These are phyloP conservation scores for Papilio polyxenes DNA, from an alignment of 1,140 invertebrate genomes.

Conservation along the genomic window DNA sequence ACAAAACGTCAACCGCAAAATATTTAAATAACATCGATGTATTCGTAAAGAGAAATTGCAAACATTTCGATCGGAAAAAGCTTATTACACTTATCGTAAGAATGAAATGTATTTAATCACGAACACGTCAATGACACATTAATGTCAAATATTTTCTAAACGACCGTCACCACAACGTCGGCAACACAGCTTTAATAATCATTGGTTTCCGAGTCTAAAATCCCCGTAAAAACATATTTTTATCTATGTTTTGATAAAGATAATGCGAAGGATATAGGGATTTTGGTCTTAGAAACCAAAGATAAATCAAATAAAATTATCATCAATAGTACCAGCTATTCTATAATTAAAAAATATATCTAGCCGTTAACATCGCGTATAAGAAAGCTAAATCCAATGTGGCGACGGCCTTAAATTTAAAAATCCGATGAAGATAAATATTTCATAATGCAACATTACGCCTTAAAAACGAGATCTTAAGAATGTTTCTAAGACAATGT, in stretches of 20 bases:
- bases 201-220: too few species aligned
- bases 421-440: constrained; percentile 12
- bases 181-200: background rate
- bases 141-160: constrained; percentile 39
- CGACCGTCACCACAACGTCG: constrained; percentile 1
- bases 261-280: too few species aligned
- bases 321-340: constrained; percentile 19
- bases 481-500: constrained; percentile 25
- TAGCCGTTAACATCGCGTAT: background rate
- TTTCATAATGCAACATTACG: constrained; percentile 37
- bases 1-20: constrained; percentile 42
- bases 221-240: too few species aligned
- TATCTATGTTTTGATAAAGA: too few species aligned
- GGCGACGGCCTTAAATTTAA: constrained; percentile 18
- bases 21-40: constrained; percentile 30
- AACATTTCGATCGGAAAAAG: constrained; percentile 38
- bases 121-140: constrained; percentile 44
- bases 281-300: too few species aligned
- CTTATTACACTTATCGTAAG: constrained; percentile 38
- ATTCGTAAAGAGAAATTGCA: constrained; percentile 34
- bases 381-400: background rate
- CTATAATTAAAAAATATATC: constrained; percentile 1
- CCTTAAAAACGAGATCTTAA: constrained; percentile 18
- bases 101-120: constrained; percentile 42
- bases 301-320: background rate